These are phyloP conservation scores for Eulemur rubriventer DNA, from an alignment of 2,797 vertebrate species.

Conservation along the genomic window DNA sequence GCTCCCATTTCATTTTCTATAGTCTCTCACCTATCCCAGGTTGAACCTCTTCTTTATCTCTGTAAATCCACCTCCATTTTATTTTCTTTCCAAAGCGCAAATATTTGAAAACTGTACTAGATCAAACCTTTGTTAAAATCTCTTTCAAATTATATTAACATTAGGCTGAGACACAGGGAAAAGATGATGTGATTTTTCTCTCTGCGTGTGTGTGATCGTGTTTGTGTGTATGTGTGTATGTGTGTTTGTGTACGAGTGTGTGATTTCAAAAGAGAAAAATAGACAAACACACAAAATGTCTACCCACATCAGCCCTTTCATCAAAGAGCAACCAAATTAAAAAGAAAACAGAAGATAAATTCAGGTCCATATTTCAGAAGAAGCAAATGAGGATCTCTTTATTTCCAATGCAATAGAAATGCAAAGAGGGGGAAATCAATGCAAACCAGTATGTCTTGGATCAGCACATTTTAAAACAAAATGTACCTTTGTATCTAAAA, in stretches of 20 bases:
- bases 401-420: slow-evolving; percentile 74
- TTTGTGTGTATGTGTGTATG: no score
- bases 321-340: slow-evolving; percentile 76
- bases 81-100: slow-evolving; percentile 76
- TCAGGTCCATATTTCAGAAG: slow-evolving; percentile 73
- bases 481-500: slow-evolving; percentile 88
- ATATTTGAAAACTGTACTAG: slow-evolving; percentile 80
- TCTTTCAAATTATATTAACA: slow-evolving; percentile 78
- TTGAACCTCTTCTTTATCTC: slow-evolving; percentile 67
- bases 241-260: not conserved
- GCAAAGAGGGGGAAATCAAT: slow-evolving; percentile 78
- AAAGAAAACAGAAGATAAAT: slow-evolving; percentile 77
- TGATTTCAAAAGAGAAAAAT: slow-evolving; percentile 66
- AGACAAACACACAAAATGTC: slow-evolving; percentile 51
- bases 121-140: slow-evolving; percentile 75
- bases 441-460: slow-evolving; percentile 74
- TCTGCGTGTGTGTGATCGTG: not conserved
- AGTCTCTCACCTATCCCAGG: slow-evolving; percentile 60
- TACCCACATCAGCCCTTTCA: slow-evolving; percentile 72
- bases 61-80: slow-evolving; percentile 73
- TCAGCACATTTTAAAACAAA: slow-evolving; percentile 86
- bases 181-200: slow-evolving; percentile 58
- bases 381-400: slow-evolving; percentile 67
- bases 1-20: slow-evolving; percentile 17
- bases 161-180: slow-evolving; percentile 48